A percentile compares a stretch with the other conserved stretches of the same genome.
Conservation (phyloP, 2,888 invertebrate species). For the Odontomyia ornata region DNA sequence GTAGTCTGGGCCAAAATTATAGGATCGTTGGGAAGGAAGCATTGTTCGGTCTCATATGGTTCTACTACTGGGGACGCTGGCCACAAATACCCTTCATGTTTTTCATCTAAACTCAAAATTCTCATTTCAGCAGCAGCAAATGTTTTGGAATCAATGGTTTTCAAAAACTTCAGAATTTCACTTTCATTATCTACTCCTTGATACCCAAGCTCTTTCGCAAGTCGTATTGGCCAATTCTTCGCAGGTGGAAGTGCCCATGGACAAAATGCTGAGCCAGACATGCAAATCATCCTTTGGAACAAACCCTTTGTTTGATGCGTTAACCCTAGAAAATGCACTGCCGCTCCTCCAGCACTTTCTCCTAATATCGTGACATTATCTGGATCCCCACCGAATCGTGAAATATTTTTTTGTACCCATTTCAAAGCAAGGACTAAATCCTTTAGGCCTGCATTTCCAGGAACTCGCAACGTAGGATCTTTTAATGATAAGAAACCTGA, state of each 20-base stretch:
- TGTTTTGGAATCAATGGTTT: constrained; percentile 54
- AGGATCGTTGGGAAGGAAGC: constrained; percentile 56
- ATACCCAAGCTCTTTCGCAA: constrained; percentile 59
- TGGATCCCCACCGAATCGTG: constrained; percentile 66
- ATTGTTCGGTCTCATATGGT: constrained; percentile 58
- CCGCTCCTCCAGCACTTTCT: constrained; percentile 66
- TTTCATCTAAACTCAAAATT: constrained; percentile 59
- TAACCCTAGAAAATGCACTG: constrained; percentile 64
- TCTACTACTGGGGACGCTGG: constrained; percentile 62
- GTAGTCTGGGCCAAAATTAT: constrained; percentile 55
- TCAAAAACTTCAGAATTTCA: constrained; percentile 59
- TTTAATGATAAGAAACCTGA: constrained; percentile 66
- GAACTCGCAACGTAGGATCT: constrained; percentile 64
- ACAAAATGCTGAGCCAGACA: constrained; percentile 60
- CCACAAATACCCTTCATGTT: constrained; percentile 56
- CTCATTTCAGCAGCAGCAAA: constrained; percentile 56
- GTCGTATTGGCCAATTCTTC: constrained; percentile 56
- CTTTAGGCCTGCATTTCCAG: constrained; percentile 68
- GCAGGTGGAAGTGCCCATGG: constrained; percentile 58
- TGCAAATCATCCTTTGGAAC: constrained; percentile 59
- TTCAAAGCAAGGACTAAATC: constrained; percentile 66
- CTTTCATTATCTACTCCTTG: constrained; percentile 57
- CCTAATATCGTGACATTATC: constrained; percentile 67
- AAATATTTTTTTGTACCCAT: constrained; percentile 66
- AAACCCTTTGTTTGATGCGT: constrained; percentile 64